Conservation (phyloP, 2,113 vertebrate genomes). For the Ochotona princeps region DNA sequence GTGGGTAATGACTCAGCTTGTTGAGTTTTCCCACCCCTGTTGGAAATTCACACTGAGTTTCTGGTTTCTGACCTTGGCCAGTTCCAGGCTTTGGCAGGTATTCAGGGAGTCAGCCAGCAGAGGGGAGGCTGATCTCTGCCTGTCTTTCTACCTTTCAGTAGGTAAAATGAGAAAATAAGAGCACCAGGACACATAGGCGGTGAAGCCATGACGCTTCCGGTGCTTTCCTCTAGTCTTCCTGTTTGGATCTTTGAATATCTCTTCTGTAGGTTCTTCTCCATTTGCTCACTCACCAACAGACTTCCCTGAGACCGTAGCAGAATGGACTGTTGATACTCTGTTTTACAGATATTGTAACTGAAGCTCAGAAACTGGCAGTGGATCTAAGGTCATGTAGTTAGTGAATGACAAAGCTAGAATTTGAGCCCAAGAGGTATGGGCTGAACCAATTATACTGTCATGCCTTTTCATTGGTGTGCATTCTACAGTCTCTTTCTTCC, state of each 20-base stretch:
- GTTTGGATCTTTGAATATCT: neutral
- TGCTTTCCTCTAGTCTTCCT: neutral
- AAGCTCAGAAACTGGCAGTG: neutral
- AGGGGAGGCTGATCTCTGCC: no score
- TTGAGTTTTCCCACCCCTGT: no score
- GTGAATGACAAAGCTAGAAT: neutral
- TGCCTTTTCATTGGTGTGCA: neutral
- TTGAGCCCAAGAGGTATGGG: neutral
- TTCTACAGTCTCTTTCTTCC: constrained; percentile 8
- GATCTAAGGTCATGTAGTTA: neutral
- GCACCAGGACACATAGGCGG: no score
- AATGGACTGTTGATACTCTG: neutral
- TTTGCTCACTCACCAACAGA: neutral
- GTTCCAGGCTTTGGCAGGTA: no score
- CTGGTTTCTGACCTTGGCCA: no score
- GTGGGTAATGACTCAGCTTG: no score
- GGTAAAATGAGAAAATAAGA: no score
- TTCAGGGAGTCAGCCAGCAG: no score
- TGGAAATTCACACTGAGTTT: no score
- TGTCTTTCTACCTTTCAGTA: no score
- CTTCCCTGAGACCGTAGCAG: neutral
- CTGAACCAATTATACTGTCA: rapidly evolving
- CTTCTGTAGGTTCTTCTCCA: neutral
- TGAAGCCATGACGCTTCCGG: neutral
- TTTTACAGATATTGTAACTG: neutral